Evolutionary conservation across 2,797 vertebrate genomes (phyloP).

Genomic region (Acanthurus lineatus): DNA sequence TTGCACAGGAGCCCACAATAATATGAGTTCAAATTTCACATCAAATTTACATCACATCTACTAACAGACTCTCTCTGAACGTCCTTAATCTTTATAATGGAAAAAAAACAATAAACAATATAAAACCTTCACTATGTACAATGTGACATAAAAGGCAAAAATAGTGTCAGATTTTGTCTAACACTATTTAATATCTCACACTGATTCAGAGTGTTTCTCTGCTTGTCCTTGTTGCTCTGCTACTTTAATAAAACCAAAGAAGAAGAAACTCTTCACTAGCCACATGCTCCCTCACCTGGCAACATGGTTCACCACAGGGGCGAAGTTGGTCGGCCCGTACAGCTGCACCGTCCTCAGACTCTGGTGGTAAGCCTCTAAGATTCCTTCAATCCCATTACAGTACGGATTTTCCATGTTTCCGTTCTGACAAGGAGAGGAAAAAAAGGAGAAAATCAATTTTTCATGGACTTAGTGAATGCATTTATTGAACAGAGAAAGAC

Average conservation of each 20-base stretch:
- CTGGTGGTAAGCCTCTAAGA: constrained; percentile 95
- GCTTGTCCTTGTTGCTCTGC: not conserved
- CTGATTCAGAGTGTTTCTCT: not conserved
- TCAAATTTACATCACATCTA: too few species aligned
- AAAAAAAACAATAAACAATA: constrained; percentile 13
- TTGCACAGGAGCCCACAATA: too few species aligned
- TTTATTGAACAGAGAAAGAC: constrained; percentile 5
- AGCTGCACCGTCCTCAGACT: constrained; percentile 96
- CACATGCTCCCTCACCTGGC: constrained; percentile 86
- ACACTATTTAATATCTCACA: not conserved
- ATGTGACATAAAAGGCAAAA: not conserved
- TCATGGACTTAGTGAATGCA: not conserved
- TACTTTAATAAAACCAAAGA: not conserved
- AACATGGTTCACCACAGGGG: constrained; percentile 95
- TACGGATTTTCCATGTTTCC: constrained; percentile 94
- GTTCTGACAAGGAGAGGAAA: constrained; percentile 83
- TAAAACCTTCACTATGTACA: not conserved
- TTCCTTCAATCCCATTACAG: constrained; percentile 94
- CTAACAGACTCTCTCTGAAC: too few species aligned
- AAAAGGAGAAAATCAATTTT: not conserved
- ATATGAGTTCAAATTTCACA: too few species aligned
- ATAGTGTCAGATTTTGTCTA: not conserved
- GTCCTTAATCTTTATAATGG: too few species aligned
- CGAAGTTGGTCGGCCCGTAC: constrained; percentile 96
- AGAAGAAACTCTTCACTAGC: not conserved